Evolutionary conservation across 2,888 invertebrate genomes (phyloP).

Genomic region (Sceliomorpha sp.): DNA sequence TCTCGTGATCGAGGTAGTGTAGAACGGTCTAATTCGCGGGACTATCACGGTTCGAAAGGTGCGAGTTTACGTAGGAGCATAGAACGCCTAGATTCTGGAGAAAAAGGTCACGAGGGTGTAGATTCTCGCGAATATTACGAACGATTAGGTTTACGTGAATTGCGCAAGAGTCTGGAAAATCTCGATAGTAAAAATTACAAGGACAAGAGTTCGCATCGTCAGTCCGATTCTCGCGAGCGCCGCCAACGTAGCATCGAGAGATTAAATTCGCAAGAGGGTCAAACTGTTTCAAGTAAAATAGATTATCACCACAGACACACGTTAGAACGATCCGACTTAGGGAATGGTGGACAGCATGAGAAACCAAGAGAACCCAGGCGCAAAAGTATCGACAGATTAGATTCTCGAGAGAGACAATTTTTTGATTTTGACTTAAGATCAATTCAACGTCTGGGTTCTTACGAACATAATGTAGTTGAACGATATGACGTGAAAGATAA

Average conservation of each 20-base stretch:
- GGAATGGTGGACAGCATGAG: conserved; percentile 64
- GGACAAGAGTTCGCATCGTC: conserved; percentile 32
- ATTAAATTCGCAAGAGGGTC: conserved; percentile 65
- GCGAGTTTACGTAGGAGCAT: conserved; percentile 70
- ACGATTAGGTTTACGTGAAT: conserved; percentile 67
- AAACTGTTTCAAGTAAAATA: conserved; percentile 56
- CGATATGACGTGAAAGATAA: conserved; percentile 59
- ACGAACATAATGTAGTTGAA: conserved; percentile 59
- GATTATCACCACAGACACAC: conserved; percentile 72
- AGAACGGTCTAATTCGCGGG: conserved; percentile 65
- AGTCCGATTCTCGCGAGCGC: conserved; percentile 26
- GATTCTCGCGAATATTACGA: conserved; percentile 66
- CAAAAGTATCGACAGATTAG: conserved; percentile 72
- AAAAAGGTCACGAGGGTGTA: conserved; percentile 64
- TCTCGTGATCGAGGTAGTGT: conserved; percentile 63
- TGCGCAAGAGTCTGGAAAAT: conserved; percentile 67
- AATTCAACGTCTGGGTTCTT: conserved; percentile 68
- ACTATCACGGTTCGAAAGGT: conserved; percentile 57
- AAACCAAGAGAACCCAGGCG: conserved; percentile 61
- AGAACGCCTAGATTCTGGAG: conserved; percentile 69
- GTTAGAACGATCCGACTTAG: conserved; percentile 70
- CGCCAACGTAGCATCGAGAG: conserved; percentile 68
- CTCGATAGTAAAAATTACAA: conserved; percentile 55
- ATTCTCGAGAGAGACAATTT: conserved; percentile 65
- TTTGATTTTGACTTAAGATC: conserved; percentile 74